phyloP scores from a whole-genome alignment of 1,140 invertebrate genomes.

The Leptinotarsa texana region DNA sequence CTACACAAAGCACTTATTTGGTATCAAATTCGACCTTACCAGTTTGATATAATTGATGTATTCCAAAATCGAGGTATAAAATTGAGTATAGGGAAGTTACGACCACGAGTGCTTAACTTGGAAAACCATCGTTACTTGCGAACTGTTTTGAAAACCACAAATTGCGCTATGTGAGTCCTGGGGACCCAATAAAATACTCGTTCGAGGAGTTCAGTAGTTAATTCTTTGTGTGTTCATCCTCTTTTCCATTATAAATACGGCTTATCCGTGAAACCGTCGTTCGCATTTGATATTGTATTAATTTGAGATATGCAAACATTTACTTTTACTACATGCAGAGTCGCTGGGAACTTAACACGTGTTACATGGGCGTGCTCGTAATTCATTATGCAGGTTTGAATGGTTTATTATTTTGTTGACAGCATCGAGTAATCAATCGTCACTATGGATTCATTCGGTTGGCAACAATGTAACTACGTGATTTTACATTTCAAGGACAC shows the following conservation, averaged over 20 bases:
- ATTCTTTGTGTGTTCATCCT: constrained; percentile 16
- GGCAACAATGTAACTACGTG: too few relatives aligned
- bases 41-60: not conserved
- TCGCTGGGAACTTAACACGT: not conserved
- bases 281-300: constrained; percentile 17
- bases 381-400: too few relatives aligned
- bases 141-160: constrained; percentile 12
- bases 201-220: constrained; percentile 7
- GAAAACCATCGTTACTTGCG: constrained; percentile 15
- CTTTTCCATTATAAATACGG: not conserved
- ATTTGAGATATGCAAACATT: constrained; percentile 24
- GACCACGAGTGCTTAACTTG: not conserved
- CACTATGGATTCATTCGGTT: too few relatives aligned
- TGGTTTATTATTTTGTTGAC: too few relatives aligned
- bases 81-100: not conserved
- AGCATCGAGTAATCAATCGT: too few relatives aligned
- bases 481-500: too few relatives aligned
- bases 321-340: constrained; percentile 12
- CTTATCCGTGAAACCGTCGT: not conserved
- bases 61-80: not conserved
- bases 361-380: not conserved
- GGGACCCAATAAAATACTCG: not conserved
- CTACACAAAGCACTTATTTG: not conserved
- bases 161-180: not conserved
- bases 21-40: not conserved